Conservation (phyloP, 2,888 invertebrate species). For the Ornithoptera alexandrae region DNA sequence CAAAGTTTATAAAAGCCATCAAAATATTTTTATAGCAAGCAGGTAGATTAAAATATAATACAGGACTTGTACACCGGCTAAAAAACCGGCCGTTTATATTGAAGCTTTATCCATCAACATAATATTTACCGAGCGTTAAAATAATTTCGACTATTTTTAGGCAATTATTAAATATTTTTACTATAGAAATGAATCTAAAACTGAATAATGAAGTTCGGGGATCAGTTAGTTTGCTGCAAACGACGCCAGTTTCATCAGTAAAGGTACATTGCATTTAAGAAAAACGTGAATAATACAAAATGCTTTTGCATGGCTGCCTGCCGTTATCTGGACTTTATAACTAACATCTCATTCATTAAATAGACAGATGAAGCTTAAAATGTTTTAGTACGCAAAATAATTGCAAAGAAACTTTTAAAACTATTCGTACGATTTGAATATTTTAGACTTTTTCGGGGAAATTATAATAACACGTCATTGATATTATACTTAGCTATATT, state of each 20-base stretch:
- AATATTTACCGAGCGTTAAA: background rate
- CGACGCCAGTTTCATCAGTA: conserved; percentile 53
- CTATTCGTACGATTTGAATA: no score
- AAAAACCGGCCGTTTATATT: background rate
- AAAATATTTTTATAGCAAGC: conserved; percentile 17
- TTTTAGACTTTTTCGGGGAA: no score
- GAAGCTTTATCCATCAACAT: background rate
- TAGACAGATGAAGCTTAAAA: conserved; percentile 4
- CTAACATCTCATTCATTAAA: conserved; percentile 26
- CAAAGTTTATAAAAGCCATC: conserved; percentile 18
- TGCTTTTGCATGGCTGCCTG: conserved; percentile 1
- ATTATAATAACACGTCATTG: no score
- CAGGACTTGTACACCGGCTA: background rate
- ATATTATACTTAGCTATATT: no score
- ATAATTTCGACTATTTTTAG: conserved; percentile 3
- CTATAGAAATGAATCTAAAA: conserved; percentile 65
- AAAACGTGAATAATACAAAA: background rate
- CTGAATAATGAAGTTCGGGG: conserved; percentile 65
- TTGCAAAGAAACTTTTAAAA: no score
- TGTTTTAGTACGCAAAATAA: no score
- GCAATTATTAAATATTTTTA: conserved; percentile 32
- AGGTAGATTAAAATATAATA: conserved; percentile 17
- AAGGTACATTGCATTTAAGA: conserved; percentile 51
- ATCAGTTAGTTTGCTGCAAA: conserved; percentile 49
- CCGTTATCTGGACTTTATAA: conserved; percentile 20